Evolutionary conservation across 1,140 invertebrate genomes (phyloP).

Genomic region (Octopus sinensis): DNA sequence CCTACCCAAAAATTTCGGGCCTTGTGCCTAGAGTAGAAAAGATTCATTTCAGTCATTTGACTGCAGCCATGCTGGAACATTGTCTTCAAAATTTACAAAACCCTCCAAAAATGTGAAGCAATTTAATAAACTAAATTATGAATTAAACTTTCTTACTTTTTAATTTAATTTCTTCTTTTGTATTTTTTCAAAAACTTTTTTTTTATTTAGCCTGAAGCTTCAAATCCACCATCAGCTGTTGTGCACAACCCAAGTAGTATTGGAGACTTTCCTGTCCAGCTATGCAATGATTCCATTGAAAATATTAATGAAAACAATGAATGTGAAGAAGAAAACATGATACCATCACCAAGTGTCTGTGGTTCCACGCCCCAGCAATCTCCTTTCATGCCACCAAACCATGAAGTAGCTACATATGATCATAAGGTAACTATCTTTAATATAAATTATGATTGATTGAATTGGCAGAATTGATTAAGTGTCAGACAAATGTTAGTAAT

Average conservation of each 20-base stretch:
- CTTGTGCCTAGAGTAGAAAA: too few relatives aligned
- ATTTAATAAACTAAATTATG: too few relatives aligned
- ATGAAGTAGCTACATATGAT: neutral
- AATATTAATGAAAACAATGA: neutral
- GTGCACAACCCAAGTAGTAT: conserved; percentile 1
- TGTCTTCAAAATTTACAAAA: too few relatives aligned
- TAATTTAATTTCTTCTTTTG: too few relatives aligned
- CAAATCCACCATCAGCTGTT: neutral
- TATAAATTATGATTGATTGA: too few relatives aligned
- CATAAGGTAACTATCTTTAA: neutral
- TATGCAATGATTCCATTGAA: neutral
- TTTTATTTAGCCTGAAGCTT: conserved; percentile 6
- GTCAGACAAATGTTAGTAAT: too few relatives aligned
- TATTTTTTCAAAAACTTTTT: neutral
- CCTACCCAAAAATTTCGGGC: too few relatives aligned
- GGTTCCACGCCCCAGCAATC: conserved; percentile 1
- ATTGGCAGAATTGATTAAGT: too few relatives aligned
- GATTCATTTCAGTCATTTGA: too few relatives aligned
- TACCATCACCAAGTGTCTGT: neutral
- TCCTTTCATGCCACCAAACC: neutral
- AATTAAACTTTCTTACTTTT: too few relatives aligned
- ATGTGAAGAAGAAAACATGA: neutral
- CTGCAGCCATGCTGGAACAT: too few relatives aligned
- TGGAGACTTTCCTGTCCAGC: neutral
- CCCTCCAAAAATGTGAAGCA: too few relatives aligned